A percentile compares a stretch with the other conserved stretches of the same genome.
Conservation (phyloP, 2,888 invertebrate genomes). For the Tillus elongatus region DNA sequence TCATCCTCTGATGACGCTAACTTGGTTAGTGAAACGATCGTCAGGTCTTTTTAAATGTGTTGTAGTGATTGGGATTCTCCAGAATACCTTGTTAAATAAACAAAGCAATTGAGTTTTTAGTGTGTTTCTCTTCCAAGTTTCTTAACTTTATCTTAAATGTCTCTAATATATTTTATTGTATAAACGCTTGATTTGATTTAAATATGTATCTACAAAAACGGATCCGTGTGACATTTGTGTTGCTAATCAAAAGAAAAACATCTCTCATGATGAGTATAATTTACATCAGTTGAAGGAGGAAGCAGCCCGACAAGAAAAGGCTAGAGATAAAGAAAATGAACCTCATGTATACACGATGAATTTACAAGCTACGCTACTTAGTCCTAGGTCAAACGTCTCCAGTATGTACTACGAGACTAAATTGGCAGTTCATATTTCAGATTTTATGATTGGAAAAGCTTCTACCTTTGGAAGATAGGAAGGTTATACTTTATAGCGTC, state of each 20-base stretch:
- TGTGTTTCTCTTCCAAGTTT: too few species aligned
- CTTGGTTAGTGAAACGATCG: too few species aligned
- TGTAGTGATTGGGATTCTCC: too few species aligned
- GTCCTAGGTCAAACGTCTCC: slow-evolving; percentile 12
- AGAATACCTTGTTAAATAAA: too few species aligned
- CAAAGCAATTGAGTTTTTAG: too few species aligned
- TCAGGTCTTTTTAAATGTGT: too few species aligned
- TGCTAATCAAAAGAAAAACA: slow-evolving; percentile 19
- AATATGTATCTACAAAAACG: slow-evolving; percentile 8
- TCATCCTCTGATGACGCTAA: too few species aligned
- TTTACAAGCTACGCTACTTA: slow-evolving; percentile 5
- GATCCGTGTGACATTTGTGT: slow-evolving; percentile 13
- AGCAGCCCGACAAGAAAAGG: slow-evolving; percentile 20
- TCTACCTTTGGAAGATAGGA: too few species aligned
- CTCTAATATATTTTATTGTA: too few species aligned
- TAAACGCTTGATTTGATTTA: too few species aligned
- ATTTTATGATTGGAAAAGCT: slow-evolving; percentile 15
- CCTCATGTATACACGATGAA: slow-evolving; percentile 12
- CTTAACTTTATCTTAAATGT: too few species aligned
- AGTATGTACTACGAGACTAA: slow-evolving; percentile 20
- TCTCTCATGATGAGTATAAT: slow-evolving; percentile 18
- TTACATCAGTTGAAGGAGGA: slow-evolving; percentile 18
- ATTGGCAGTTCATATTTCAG: slow-evolving; percentile 18
- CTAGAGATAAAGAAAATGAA: slow-evolving; percentile 13
- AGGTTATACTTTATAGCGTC: slow-evolving; percentile 14